Evolutionary conservation across 2,113 vertebrate species (phyloP), one percentile per base, ranked within the genome.

Genomic region (Datnioides undecimradiatus): DNA sequence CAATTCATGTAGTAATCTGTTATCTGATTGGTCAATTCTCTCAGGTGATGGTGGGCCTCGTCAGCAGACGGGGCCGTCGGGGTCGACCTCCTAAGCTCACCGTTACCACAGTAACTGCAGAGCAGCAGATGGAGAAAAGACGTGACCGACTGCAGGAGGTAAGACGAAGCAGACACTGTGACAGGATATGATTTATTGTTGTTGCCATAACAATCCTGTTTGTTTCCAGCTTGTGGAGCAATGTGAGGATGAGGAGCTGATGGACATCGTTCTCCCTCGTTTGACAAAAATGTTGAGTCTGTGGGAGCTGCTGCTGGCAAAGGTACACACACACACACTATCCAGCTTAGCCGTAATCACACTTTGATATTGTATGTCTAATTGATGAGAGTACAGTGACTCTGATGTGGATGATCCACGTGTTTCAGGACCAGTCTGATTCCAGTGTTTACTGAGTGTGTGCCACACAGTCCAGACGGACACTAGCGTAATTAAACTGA

Each of bases 301-400:
- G 3, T 98, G 94, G 93, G 97, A 99, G 73, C 96, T 99, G 85
- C 95, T 99, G 33, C 91, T 99, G 79, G 95, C 95, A 85, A 99
- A 98, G 97, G 98, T 97, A 91, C 36, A 27, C 46, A 10, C 11
- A 16, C 45, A 31, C n/a, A 75, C 5, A 34, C 51, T 40, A 3
- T 41, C 16, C 11, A 41, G 13, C 16, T 41, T 3, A 41, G 40
- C 51, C 29, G 51, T 6, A 19, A n/a, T n/a, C n/a, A n/a, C n/a
- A n/a, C n/a, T n/a, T n/a, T n/a, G n/a, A n/a, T n/a, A n/a, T n/a
- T n/a, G n/a, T n/a, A n/a, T n/a, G n/a, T n/a, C n/a, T n/a, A n/a
- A n/a, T n/a, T n/a, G n/a, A n/a, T n/a, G n/a, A n/a, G n/a, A n/a
- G n/a, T n/a, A n/a, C n/a, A n/a, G n/a, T n/a, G n/a, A n/a, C n/a